Conservation (phyloP, 1,140 invertebrate species). For the Leptinotarsa defecta region DNA sequence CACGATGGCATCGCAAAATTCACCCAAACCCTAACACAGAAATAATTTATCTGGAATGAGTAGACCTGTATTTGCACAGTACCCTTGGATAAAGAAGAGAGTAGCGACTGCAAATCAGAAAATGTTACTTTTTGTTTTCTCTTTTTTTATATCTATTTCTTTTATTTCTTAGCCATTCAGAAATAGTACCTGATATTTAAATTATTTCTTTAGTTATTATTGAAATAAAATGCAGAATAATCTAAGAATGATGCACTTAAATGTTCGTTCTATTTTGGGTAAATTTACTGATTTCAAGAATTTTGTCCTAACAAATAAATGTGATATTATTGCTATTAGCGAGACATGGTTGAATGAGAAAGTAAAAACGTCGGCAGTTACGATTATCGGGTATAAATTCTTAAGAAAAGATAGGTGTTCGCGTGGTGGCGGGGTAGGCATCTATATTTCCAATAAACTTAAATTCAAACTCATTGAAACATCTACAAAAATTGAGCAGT, state of each 20-base stretch:
- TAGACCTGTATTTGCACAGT: too few species aligned
- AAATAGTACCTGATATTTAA: too few species aligned
- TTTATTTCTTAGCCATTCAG: too few species aligned
- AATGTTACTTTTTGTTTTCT: too few species aligned
- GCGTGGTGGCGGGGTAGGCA: conserved; percentile 5
- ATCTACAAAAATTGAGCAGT: not conserved
- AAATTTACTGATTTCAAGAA: not conserved
- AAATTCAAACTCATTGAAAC: conserved; percentile 1
- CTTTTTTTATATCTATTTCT: too few species aligned
- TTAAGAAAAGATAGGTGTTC: conserved; percentile 1
- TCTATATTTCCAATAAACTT: not conserved
- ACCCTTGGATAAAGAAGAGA: too few species aligned
- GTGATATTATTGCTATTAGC: conserved; percentile 2
- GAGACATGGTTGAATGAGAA: conserved; percentile 2
- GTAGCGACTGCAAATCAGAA: too few species aligned
- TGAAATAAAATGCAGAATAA: too few species aligned
- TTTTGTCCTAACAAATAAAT: not conserved
- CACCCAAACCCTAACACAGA: not conserved
- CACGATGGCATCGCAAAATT: not conserved
- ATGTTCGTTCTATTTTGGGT: too few species aligned
- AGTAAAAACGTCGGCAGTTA: conserved; percentile 9
- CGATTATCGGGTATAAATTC: not conserved
- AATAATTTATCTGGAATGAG: too few species aligned
- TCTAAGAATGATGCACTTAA: too few species aligned
- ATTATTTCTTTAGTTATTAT: too few species aligned